These are phyloP conservation scores for Epinotia ramella DNA, from an alignment of 2,888 invertebrate species.

Conservation along the genomic window DNA sequence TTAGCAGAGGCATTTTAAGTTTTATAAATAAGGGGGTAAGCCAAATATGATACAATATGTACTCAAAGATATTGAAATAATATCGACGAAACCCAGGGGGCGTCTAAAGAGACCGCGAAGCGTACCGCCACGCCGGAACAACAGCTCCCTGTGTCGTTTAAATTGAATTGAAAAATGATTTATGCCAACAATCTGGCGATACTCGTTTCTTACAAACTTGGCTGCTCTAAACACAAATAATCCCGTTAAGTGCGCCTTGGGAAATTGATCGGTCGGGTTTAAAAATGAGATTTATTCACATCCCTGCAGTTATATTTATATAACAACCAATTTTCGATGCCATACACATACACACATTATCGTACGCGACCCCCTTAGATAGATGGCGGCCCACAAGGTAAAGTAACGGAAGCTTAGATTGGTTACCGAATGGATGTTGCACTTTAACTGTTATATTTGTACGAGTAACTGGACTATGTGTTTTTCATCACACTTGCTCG, in stretches of 20 bases:
- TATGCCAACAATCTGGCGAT: conserved; percentile 77
- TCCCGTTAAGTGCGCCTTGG: conserved; percentile 55
- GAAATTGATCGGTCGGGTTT: conserved; percentile 60
- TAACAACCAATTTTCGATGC: background rate
- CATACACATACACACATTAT: no score
- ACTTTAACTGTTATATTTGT: no score
- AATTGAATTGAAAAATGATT: conserved; percentile 84
- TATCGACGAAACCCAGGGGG: conserved; percentile 44
- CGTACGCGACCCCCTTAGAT: background rate
- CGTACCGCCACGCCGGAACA: conserved; percentile 62
- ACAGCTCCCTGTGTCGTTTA: conserved; percentile 78
- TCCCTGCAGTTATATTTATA: background rate
- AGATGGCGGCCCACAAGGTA: background rate
- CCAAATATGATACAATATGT: background rate
- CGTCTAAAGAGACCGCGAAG: conserved; percentile 55
- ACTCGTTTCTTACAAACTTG: conserved; percentile 74
- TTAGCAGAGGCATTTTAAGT: no score
- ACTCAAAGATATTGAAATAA: conserved; percentile 17
- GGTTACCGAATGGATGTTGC: background rate
- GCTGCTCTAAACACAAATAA: conserved; percentile 73
- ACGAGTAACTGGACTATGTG: no score
- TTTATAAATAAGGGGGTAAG: no score
- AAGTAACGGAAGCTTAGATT: background rate
- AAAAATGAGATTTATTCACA: conserved; percentile 18
- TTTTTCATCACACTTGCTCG: no score